Evolutionary conservation across 2,888 invertebrate species (phyloP).

Genomic region (Strigamia transsilvanica): DNA sequence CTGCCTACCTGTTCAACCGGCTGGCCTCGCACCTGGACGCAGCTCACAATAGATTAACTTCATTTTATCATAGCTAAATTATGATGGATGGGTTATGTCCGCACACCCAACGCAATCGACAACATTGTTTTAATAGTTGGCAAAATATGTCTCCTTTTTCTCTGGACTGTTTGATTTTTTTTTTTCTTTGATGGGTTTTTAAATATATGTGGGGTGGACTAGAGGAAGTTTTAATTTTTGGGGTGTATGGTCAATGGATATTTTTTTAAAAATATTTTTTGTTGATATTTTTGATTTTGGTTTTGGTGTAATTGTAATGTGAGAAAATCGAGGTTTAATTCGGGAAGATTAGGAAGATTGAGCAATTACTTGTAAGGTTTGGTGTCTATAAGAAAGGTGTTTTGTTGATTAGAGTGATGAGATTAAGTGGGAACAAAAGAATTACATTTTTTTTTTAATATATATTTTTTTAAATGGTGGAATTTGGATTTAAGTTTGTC

Average conservation of each 20-base stretch:
- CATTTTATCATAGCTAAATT: conserved; percentile 43
- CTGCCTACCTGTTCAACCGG: conserved; percentile 44
- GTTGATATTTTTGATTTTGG: no score
- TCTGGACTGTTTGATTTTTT: neutral
- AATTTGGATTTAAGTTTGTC: neutral
- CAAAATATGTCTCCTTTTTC: neutral
- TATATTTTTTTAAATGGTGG: neutral
- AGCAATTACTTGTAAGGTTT: neutral
- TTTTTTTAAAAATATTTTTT: no score
- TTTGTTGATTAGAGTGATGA: neutral
- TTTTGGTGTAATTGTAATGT: no score
- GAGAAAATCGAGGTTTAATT: no score
- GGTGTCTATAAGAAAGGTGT: neutral
- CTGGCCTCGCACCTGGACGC: conserved; percentile 44
- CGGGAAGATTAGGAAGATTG: neutral
- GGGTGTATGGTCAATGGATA: no score
- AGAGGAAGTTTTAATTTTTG: no score
- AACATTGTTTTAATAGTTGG: conserved; percentile 29
- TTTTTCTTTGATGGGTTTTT: neutral
- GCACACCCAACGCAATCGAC: conserved; percentile 22
- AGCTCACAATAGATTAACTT: conserved; percentile 38
- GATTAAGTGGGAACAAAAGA: neutral
- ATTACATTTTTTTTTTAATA: neutral
- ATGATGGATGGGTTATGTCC: conserved; percentile 44
- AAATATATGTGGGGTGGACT: no score